Conservation (phyloP, 2,113 vertebrate species). For the Erythrolamprus reginae region DNA sequence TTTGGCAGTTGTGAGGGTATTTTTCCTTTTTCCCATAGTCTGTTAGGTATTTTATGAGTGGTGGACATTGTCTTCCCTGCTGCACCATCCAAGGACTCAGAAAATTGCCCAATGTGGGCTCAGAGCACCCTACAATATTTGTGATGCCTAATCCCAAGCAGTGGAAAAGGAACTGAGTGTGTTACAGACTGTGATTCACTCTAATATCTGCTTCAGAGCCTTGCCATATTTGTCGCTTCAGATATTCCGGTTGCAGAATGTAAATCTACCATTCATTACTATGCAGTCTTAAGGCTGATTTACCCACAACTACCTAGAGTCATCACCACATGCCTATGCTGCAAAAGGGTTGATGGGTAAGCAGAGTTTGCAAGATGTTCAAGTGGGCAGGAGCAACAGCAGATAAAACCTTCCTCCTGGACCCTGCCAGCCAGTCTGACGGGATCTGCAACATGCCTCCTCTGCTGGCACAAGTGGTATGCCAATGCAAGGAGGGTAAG, state of each 20-base stretch:
- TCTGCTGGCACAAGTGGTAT: neutral
- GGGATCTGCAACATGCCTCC: neutral
- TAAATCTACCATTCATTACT: neutral
- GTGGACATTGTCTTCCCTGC: neutral
- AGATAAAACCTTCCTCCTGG: neutral
- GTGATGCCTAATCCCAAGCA: too few relatives aligned
- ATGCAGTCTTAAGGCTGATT: neutral
- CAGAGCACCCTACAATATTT: neutral
- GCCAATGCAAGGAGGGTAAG: neutral
- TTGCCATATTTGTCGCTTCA: neutral
- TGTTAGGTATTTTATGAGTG: neutral
- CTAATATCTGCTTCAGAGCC: neutral
- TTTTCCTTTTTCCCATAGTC: neutral
- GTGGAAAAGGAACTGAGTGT: neutral
- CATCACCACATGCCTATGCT: neutral
- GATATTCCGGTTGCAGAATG: neutral
- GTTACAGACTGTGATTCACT: neutral
- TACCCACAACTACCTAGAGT: neutral
- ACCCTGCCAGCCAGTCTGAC: neutral
- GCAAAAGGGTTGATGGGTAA: neutral
- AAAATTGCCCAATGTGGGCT: neutral
- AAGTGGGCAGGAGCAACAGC: neutral
- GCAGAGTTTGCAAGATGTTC: neutral
- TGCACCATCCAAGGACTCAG: neutral
- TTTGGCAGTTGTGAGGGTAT: neutral